Evolutionary conservation across 1,140 invertebrate species (phyloP).

Genomic region (Drosophila lini): DNA sequence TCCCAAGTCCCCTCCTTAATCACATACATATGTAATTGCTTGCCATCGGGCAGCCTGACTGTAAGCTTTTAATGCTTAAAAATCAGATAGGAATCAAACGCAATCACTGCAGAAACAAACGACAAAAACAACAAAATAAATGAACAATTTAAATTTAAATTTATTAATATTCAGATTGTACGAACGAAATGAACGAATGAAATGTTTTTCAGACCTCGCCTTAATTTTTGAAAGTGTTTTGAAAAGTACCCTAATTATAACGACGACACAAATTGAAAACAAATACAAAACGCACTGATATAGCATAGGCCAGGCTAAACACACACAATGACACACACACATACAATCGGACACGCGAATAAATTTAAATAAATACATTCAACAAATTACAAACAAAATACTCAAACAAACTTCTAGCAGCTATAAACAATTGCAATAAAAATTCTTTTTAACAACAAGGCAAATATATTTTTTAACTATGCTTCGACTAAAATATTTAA

Average conservation of each 20-base stretch:
- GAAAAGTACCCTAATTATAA: conserved; percentile 37
- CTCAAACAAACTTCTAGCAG: conserved; percentile 64
- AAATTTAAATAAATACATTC: conserved; percentile 39
- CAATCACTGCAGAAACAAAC: conserved; percentile 58
- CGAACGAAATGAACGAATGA: conserved; percentile 38
- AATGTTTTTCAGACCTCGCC: conserved; percentile 65
- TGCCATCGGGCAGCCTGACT: conserved; percentile 57
- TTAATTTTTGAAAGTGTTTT: conserved; percentile 68
- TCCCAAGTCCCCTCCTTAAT: conserved; percentile 21
- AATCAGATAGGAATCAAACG: conserved; percentile 59
- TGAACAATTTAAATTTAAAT: conserved; percentile 51
- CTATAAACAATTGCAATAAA: conserved; percentile 66
- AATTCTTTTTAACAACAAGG: conserved; percentile 61
- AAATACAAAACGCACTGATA: conserved; percentile 52
- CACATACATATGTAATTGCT: conserved; percentile 53
- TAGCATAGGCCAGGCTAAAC: conserved; percentile 51
- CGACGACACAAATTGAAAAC: conserved; percentile 10
- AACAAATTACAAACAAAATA: conserved; percentile 62
- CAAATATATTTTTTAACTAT: neutral
- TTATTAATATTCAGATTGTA: conserved; percentile 44
- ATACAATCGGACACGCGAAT: conserved; percentile 31
- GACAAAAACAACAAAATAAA: conserved; percentile 19
- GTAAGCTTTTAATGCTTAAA: conserved; percentile 66
- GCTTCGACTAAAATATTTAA: neutral
- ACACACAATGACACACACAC: conserved; percentile 35